Conservation (phyloP, 2,888 invertebrate genomes). For the Drosophila suboccidentalis region DNA sequence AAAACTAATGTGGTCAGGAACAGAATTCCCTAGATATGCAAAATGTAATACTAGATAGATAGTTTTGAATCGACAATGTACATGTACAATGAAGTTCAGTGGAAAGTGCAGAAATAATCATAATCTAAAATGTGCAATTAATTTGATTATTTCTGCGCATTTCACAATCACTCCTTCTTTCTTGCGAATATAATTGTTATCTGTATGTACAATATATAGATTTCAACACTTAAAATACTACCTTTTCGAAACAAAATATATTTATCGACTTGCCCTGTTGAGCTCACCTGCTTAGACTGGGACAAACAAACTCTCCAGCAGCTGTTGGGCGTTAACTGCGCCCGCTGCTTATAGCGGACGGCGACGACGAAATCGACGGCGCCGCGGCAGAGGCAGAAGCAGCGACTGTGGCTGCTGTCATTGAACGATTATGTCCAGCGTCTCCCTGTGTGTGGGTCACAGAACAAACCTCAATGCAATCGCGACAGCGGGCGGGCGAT, state of each 20-base stretch:
- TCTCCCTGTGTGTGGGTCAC: conserved; percentile 30
- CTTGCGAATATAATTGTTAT: too few relatives aligned
- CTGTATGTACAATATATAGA: too few relatives aligned
- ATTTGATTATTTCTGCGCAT: background rate
- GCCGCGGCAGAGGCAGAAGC: conserved; percentile 42
- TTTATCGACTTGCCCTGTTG: background rate
- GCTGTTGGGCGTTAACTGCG: conserved; percentile 62
- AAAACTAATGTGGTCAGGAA: too few relatives aligned
- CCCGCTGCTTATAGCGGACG: conserved; percentile 33
- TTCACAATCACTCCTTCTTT: too few relatives aligned
- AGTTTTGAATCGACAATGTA: too few relatives aligned
- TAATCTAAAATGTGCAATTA: too few relatives aligned
- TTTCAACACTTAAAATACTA: too few relatives aligned
- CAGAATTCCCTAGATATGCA: too few relatives aligned
- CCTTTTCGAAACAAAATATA: background rate
- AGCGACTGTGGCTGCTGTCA: conserved; percentile 60
- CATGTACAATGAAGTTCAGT: too few relatives aligned
- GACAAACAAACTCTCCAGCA: conserved; percentile 32
- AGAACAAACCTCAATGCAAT: conserved; percentile 28
- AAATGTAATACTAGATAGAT: too few relatives aligned
- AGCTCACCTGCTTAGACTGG: conserved; percentile 40
- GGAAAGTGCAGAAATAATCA: too few relatives aligned
- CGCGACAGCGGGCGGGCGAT: conserved; percentile 1
- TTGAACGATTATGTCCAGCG: conserved; percentile 65
- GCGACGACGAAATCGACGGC: conserved; percentile 33